These are phyloP conservation scores for Excalfactoria chinensis DNA, from an alignment of 2,113 vertebrate genomes.

Conservation along the genomic window DNA sequence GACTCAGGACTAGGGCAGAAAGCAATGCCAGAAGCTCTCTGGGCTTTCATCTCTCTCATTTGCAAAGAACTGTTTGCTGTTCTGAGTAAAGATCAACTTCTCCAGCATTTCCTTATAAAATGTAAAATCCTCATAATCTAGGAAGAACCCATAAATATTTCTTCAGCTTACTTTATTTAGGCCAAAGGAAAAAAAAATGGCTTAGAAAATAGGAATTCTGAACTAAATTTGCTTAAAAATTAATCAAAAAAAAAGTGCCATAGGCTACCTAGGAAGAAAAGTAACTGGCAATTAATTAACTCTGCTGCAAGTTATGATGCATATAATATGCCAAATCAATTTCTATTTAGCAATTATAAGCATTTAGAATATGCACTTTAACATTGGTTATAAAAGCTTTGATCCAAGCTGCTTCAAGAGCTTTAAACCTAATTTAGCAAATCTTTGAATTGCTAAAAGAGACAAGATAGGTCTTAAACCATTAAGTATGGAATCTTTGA, in stretches of 20 bases:
- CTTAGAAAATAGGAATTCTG: slow-evolving; percentile 26
- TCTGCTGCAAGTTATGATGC: slow-evolving; percentile 60
- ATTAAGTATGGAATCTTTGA: slow-evolving; percentile 51
- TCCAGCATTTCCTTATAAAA: not conserved
- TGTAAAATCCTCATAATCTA: not conserved
- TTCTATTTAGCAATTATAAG: slow-evolving; percentile 61
- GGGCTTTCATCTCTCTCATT: not conserved
- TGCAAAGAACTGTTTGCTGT: not conserved
- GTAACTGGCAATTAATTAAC: slow-evolving; percentile 68
- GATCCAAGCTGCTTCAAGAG: slow-evolving; percentile 51
- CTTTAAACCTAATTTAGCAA: slow-evolving; percentile 59
- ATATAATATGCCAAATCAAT: slow-evolving; percentile 59
- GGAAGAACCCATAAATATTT: not conserved
- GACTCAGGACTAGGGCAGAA: not conserved
- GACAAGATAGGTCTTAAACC: slow-evolving; percentile 40
- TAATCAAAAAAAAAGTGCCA: slow-evolving; percentile 59
- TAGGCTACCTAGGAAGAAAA: slow-evolving; percentile 53
- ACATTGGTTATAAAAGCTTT: slow-evolving; percentile 51
- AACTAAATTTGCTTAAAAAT: slow-evolving; percentile 62
- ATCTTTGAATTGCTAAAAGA: slow-evolving; percentile 61
- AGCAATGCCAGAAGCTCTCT: not conserved
- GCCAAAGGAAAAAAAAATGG: not conserved
- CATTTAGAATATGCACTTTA: slow-evolving; percentile 55
- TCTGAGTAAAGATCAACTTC: not conserved
- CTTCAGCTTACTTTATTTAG: not conserved